Evolutionary conservation across 1,140 invertebrate genomes (phyloP), one percentile per base, ranked within the genome.

Genomic region (Phthorimaea operculella): DNA sequence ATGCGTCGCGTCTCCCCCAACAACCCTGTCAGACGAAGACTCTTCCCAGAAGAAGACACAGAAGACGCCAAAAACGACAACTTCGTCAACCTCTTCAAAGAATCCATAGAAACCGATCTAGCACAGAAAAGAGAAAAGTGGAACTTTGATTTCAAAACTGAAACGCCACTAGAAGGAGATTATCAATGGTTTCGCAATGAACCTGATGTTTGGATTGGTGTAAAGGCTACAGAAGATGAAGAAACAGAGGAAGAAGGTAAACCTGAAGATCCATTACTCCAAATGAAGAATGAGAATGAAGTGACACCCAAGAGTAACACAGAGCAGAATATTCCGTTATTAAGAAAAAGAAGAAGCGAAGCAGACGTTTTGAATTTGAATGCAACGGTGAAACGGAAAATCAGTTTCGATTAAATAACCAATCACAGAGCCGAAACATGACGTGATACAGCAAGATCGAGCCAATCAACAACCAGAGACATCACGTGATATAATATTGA

Each of bases 61-160:
- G 65, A 70, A 33, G 58, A 75, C 51, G 71, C 72, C 0, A 71
- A 51, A 7, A 62, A 60, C 0, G 74, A 78, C 28, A 81, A 81
- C 47, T 68, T 69, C 7, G 53, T 60, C 0, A 81, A 79, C 42
- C 51, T 65, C 3, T 57, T 75, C n/a, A 67, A 68, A 60, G 76
- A 81, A 59, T 61, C 64, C 0, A 60, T 64, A 18, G 51, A 50
- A 0, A 64, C 52, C 16, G 70, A 72, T 1, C 63, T 52, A 36
- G 48, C 61, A 9, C 65, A 68, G 28, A 76, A 68, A 33, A 59
- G 62, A 16, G 51, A 61, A 10, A 74, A 73, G 54, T 80, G 68
- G 63, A 78, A 78, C 28, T 81, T 81, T 17, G 78, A 81, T 47
- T 75, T 78, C 21, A 59, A 58, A 57, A 77, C 73, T 12, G 78